These are phyloP conservation scores for Poecilia latipinna DNA, from an alignment of 2,113 vertebrate genomes.

Conservation along the genomic window DNA sequence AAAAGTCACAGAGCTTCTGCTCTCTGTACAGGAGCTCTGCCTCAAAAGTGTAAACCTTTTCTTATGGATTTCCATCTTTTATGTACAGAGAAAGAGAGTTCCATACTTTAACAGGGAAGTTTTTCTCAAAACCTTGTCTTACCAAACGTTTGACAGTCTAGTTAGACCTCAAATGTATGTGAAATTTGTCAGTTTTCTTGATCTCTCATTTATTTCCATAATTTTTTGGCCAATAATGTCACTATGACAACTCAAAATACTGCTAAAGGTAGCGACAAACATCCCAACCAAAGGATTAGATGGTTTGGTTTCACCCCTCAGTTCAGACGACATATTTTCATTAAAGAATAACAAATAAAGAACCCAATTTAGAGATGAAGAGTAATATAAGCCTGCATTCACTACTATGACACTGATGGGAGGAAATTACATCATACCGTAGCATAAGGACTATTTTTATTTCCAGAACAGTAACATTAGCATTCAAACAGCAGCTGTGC, in stretches of 20 bases:
- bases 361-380: background rate
- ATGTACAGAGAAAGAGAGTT: background rate
- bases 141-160: background rate
- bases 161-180: background rate
- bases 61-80: no score
- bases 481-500: conserved; percentile 58
- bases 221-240: background rate
- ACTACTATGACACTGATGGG: no score
- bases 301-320: background rate
- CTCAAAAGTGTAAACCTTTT: background rate
- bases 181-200: background rate
- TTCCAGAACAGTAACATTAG: conserved; percentile 17
- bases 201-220: background rate
- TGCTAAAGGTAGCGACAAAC: background rate
- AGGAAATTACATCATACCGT: background rate
- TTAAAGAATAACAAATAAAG: background rate
- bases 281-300: background rate
- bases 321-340: background rate
- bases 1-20: background rate
- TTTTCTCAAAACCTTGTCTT: background rate
- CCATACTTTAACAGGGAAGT: background rate
- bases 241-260: background rate
- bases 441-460: background rate
- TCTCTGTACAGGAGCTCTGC: background rate
- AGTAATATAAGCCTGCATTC: background rate